Conservation (phyloP, 2,888 invertebrate genomes). For the Chaetogeoica ovagalla region DNA sequence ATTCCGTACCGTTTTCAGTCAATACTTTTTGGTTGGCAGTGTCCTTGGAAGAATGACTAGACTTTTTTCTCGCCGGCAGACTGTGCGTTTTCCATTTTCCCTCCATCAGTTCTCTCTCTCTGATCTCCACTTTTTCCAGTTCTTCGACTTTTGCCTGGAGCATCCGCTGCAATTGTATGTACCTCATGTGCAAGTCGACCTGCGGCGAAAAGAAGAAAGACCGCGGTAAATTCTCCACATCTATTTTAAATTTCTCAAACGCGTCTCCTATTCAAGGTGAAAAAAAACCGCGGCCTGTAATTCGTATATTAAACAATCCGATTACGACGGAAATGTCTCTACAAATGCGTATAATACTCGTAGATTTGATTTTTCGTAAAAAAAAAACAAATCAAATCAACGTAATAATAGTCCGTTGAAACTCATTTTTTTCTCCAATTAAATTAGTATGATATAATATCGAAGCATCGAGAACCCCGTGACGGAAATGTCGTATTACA, state of each 20-base stretch:
- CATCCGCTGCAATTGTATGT: constrained; percentile 83
- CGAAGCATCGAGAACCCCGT: too few species aligned
- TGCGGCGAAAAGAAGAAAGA: constrained; percentile 57
- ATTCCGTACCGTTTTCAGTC: constrained; percentile 53
- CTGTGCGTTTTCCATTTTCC: constrained; percentile 90
- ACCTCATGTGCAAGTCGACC: constrained; percentile 90
- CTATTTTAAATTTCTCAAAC: background rate
- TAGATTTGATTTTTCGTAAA: too few species aligned
- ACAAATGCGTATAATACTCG: too few species aligned
- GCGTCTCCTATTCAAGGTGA: too few species aligned
- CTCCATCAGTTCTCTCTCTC: constrained; percentile 80
- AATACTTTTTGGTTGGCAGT: constrained; percentile 50
- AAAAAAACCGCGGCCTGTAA: too few species aligned
- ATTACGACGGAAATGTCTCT: too few species aligned
- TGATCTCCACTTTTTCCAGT: constrained; percentile 76
- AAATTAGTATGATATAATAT: too few species aligned
- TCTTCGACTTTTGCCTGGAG: constrained; percentile 83
- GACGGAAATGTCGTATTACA: too few species aligned
- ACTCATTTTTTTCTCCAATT: too few species aligned
- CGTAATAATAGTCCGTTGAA: too few species aligned
- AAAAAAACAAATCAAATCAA: too few species aligned
- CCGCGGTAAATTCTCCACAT: background rate
- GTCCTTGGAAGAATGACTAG: constrained; percentile 57
- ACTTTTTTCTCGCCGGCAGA: constrained; percentile 81
- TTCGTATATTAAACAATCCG: too few species aligned